Evolutionary conservation across 2,113 vertebrate species (phyloP), one percentile per base, ranked within the genome.

Genomic region (Pteruthius melanotis): DNA sequence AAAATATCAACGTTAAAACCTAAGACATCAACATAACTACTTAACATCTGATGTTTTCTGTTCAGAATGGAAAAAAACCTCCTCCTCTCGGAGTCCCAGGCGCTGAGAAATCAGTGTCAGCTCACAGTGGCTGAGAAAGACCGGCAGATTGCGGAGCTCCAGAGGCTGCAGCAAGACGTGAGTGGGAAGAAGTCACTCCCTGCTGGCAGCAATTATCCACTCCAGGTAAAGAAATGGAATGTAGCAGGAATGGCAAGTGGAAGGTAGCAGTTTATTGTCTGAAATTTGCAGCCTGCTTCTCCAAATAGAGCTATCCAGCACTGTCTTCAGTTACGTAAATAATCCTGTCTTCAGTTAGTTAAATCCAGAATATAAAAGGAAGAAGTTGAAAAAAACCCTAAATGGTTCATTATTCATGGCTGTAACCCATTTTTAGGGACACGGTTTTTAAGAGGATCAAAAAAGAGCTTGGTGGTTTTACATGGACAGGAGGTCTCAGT

Each of bases 31-130:
- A n/a, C n/a, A n/a, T 27, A 16, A 60, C 70, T 27, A 6, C 52
- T 69, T 83, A 93, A 79, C 11, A 0, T 22, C 52, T 71, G 19
- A 28, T 54, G 8, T 68, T 91, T 81, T 30, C 7, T 83, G 24
- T 91, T 52, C 74, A 99, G 98, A 83, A 98, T 96, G 88, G 98
- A 98, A 52, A 98, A 97, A 77, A 96, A 27, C 47, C 92, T 93
- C 42, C 96, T 98, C 54, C 96, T 97, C 19, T 85, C 96, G 0
- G 98, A 98, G 95, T 96, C 91, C 23, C 95, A 97, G 69, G 93
- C 96, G 0, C 93, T 98, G 39, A 97, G 66, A 71, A 95, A 96
- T 90, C 95, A 97, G 6, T 97, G 63, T 40, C 94, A 94, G 65
- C 47, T 84, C 54, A 59, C 81, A 8, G 60, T 97, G 61, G 94